A percentile compares a stretch with the other conserved stretches of the same genome.
phyloP scores from a whole-genome alignment of 2,113 vertebrate genomes.

The Rhinoderma darwinii region DNA sequence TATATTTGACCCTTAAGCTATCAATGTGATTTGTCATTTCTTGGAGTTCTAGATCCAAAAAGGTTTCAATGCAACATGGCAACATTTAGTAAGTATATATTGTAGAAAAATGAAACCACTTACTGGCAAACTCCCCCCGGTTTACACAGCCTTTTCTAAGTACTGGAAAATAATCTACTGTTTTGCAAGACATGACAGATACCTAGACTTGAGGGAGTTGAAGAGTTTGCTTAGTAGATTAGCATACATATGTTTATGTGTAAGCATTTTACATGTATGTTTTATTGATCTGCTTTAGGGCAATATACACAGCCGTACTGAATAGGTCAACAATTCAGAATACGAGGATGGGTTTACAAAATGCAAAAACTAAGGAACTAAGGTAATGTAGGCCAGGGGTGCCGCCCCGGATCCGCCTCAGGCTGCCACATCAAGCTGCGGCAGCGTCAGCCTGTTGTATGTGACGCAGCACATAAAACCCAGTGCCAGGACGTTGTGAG shows the following conservation, averaged over 20 bases:
- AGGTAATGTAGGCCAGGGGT: no score
- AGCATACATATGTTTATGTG: constrained; percentile 2
- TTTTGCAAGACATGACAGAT: constrained; percentile 4
- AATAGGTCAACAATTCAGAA: not conserved
- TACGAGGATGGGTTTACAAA: not conserved
- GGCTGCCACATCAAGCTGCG: no score
- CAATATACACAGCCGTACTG: not conserved
- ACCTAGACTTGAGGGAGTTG: not conserved
- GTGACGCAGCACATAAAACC: no score
- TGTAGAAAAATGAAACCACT: constrained; percentile 25
- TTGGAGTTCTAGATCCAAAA: not conserved
- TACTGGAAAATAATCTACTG: constrained; percentile 8
- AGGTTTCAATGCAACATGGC: not conserved
- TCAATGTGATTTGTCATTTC: not conserved
- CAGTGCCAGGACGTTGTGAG: no score
- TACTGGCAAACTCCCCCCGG: not conserved
- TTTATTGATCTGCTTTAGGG: not conserved
- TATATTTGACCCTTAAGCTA: not conserved
- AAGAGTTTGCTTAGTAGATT: not conserved
- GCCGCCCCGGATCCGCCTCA: no score
- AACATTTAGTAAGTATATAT: constrained; percentile 2
- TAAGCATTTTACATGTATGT: constrained; percentile 10
- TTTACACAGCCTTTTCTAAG: constrained; percentile 2
- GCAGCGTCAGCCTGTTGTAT: no score
- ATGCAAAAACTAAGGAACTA: not conserved